Percentiles rank a stretch among this genome's conserved stretches.
Conservation (phyloP, 64 coral and sea anemone species). For the Exaiptasia diaphana region DNA sequence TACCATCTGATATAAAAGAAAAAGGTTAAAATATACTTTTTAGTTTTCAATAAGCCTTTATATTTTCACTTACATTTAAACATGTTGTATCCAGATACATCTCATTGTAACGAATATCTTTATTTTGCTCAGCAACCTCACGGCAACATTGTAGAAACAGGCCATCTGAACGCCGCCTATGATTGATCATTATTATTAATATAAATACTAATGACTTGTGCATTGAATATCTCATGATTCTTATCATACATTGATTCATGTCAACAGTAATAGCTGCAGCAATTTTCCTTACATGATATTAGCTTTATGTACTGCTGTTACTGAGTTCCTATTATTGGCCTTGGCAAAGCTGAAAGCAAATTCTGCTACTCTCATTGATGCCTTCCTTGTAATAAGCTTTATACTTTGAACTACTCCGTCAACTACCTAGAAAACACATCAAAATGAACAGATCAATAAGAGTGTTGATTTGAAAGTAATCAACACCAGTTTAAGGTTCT, state of each 20-base stretch:
- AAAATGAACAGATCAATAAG: no score
- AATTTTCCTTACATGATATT: constrained; percentile 92
- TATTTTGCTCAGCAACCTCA: constrained; percentile 90
- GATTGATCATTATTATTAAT: no score
- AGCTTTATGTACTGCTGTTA: constrained; percentile 97
- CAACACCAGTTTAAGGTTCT: no score
- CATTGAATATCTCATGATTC: no score
- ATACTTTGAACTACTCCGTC: constrained; percentile 98
- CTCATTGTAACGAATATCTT: constrained; percentile 82
- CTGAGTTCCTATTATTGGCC: constrained; percentile 79
- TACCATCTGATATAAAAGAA: constrained; percentile 63
- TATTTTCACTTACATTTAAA: constrained; percentile 76
- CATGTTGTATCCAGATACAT: constrained; percentile 99
- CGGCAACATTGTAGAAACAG: constrained; percentile 93
- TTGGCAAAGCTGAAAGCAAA: constrained; percentile 97
- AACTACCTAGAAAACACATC: constrained; percentile 77
- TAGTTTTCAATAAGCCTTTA: neutral
- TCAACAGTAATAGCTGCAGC: no score
- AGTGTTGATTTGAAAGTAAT: no score
- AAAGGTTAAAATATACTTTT: neutral
- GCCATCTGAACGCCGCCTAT: constrained; percentile 93
- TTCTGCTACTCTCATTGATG: constrained; percentile 92
- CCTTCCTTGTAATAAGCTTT: constrained; percentile 89
- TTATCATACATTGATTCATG: no score
- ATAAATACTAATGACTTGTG: no score